Base-by-base conservation (phyloP, 2,797 vertebrate species). In the Morus bassanus region DNA sequence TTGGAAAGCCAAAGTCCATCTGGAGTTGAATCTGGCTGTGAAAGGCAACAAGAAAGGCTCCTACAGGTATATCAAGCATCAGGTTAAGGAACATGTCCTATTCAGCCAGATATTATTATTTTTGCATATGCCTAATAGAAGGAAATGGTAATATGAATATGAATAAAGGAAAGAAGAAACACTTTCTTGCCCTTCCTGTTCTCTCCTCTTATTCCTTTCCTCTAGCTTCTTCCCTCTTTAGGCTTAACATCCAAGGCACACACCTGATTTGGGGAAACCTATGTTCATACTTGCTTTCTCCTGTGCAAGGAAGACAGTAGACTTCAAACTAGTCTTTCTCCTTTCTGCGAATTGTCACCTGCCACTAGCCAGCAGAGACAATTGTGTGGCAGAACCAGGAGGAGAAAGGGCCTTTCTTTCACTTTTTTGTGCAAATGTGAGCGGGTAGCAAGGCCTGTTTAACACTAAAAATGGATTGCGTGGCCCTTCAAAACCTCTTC, bases 371-470 rank as follows among this genome's bases (percentile, higher is more conserved):
- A 70, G n/a, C 21, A 69, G 41, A 91, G 12, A 16, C 27, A 5
- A 1, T 17, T 3, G 0, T 27, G 39, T 14, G 31, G 7, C 43
- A 67, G 48, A 53, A 12, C 8, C 5, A 5, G 48, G 57, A 10
- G 1, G 4, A 2, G 11, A 67, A 69, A 51, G 2, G 27, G 39
- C 22, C 14, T 77, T 89, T 74, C 27, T 9, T n/a, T 74, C 35
- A 48, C 22, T 70, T 91, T 11, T 67, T 17, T 3, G 1, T 35
- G 43, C 13, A 70, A 77, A 75, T 14, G 18, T 50, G n/a, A 85
- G 63, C 64, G 35, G 53, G 45, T 64, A 13, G 4, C n/a, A 82
- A 89, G 33, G 41, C 9, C 17, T 92, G 19, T 11, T 22, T 23
- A 88, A 46, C 6, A 12, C 28, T 41, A 41, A 77, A 64, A 81